Evolutionary conservation across 2,797 vertebrate genomes (phyloP).

Genomic region (Sebastes diploproa): DNA sequence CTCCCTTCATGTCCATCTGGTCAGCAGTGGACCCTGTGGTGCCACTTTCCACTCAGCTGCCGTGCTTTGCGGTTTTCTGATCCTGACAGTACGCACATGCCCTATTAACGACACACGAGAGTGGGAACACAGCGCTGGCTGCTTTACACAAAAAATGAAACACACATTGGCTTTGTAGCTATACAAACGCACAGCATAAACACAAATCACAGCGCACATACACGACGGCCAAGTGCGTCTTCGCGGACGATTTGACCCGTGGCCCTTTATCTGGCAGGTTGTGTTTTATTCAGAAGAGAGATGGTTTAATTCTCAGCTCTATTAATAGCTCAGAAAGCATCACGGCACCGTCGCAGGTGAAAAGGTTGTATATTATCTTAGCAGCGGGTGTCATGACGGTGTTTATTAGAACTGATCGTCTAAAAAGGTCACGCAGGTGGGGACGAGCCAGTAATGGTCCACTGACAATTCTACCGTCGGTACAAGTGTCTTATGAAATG

Average conservation of each 20-base stretch:
- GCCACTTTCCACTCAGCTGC: conserved; percentile 58
- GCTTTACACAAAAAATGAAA: conserved; percentile 13
- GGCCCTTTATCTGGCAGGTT: conserved; percentile 36
- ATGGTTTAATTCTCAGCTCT: conserved; percentile 58
- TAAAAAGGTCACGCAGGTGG: conserved; percentile 59
- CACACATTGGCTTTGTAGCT: not conserved
- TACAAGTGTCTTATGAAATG: conserved; percentile 20
- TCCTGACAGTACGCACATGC: conserved; percentile 55
- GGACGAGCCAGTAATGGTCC: conserved; percentile 4
- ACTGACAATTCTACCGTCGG: conserved; percentile 8
- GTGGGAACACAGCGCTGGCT: conserved; percentile 8
- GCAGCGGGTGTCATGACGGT: conserved; percentile 19
- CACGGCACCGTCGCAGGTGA: conserved; percentile 22
- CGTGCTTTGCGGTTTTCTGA: conserved; percentile 54
- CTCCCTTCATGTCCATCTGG: conserved; percentile 79
- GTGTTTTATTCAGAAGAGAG: conserved; percentile 58
- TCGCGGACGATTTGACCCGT: conserved; percentile 21
- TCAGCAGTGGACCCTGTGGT: conserved; percentile 58
- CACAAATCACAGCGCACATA: not conserved
- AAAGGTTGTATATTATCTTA: conserved; percentile 33
- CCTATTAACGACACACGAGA: conserved; percentile 59
- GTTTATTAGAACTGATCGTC: conserved; percentile 55
- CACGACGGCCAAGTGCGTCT: not conserved
- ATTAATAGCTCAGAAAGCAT: conserved; percentile 60
- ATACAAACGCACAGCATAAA: not conserved